Evolutionary conservation across 2,797 vertebrate species (phyloP).

Genomic region (Sebastes iracundus): DNA sequence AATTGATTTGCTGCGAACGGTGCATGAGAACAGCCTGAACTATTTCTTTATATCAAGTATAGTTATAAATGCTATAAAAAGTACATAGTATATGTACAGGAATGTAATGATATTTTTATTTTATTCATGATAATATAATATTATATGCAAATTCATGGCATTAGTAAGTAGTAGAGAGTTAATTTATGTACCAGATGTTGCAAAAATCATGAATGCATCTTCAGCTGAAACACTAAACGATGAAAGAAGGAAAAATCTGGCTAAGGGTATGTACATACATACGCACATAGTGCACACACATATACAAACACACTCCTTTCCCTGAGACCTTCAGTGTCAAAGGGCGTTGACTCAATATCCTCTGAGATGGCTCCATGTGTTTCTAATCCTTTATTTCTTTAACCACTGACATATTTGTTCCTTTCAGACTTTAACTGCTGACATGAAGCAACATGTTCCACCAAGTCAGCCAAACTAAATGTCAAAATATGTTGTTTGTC

Average conservation of each 20-base stretch:
- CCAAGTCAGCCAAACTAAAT: neutral
- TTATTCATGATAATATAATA: neutral
- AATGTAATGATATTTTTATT: neutral
- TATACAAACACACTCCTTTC: neutral
- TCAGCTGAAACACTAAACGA: conserved; percentile 1
- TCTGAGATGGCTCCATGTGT: neutral
- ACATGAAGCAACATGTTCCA: neutral
- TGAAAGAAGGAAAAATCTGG: conserved; percentile 15
- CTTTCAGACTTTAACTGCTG: neutral
- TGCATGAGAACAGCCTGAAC: too few relatives aligned
- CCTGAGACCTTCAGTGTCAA: conserved; percentile 13
- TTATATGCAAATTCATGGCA: neutral
- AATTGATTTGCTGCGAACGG: too few relatives aligned
- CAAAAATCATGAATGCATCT: neutral
- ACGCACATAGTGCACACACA: neutral
- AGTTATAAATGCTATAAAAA: neutral
- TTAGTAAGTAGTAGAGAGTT: neutral
- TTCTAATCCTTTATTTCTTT: conserved; percentile 10
- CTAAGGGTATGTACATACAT: neutral
- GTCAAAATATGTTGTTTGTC: neutral
- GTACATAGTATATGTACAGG: neutral
- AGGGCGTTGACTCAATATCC: conserved; percentile 2
- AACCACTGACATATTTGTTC: neutral
- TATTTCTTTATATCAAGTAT: neutral
- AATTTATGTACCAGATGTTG: neutral